Evolutionary conservation across 2,113 vertebrate genomes (phyloP), one percentile per base, ranked within the genome.

Genomic region (Ancistrus triradiatus): DNA sequence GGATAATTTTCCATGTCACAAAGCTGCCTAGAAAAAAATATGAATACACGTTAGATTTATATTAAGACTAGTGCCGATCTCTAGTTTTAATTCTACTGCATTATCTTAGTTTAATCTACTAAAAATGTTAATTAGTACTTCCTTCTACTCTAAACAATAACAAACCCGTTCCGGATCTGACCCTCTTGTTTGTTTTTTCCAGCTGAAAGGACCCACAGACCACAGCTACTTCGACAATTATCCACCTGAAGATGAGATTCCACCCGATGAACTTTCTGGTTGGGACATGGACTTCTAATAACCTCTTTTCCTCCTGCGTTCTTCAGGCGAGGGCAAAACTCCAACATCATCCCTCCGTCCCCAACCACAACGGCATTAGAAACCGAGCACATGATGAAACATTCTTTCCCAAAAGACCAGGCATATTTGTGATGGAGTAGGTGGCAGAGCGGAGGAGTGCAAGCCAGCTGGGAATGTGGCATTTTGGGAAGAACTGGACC

Each of bases 241-340:
- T 65, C 89, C 93, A 4, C 89, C 92, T 2, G 92, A 97, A 59
- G 91, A 91, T 15, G 91, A 92, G 40, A 77, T 77, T 7, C 93
- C 93, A 59, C 92, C 92, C 1, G 94, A 96, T 28, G 94, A 97
- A 78, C 77, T 95, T 57, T 97, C 93, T 3, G 94, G 94, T 52
- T 97, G 94, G 94, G 94, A 97, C 77, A 87, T 90, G 69, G 93
- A 96, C 83, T 97, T 97, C 83, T 97, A 82, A 92, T 49, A 31
- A 55, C 59, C 46, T 66, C 9, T 17, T n/a, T 21, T 8, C 37
- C 22, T 47, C 52, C 40, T 14, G 44, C 17, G 24, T 40, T 44
- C 38, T 63, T 59, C 46, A 27, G 52, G 40, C 22, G 40, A 24
- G 11, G 49, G 58, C 55, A 69, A 27, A 69, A 48, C 18, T 66